Conservation (phyloP, 1,140 invertebrate species). For the Frieseomelitta varia region DNA sequence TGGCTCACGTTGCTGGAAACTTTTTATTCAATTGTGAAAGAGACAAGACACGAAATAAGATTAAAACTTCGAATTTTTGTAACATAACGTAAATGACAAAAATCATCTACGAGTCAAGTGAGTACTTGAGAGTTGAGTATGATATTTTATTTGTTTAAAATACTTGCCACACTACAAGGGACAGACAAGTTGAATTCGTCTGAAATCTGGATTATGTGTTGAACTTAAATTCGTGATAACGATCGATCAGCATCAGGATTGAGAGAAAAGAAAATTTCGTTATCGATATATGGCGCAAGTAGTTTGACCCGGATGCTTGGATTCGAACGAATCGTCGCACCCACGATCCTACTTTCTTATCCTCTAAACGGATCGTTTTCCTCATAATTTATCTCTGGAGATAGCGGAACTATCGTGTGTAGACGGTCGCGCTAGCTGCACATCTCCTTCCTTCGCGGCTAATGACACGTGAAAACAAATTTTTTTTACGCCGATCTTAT, state of each 20-base stretch:
- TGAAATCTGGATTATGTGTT: neutral
- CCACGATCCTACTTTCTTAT: neutral
- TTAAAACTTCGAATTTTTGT: no score
- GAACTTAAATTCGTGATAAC: neutral
- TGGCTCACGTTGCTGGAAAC: no score
- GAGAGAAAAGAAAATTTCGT: neutral
- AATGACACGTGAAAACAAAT: conserved; percentile 57
- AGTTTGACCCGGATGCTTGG: neutral
- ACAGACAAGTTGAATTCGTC: neutral
- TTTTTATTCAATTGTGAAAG: no score
- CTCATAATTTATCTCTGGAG: neutral
- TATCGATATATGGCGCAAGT: no score
- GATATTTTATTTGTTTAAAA: neutral
- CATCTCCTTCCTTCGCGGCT: conserved; percentile 11
- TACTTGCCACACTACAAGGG: neutral
- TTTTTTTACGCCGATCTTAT: conserved; percentile 37
- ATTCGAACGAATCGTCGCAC: neutral
- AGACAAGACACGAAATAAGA: no score
- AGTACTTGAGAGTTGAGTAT: neutral
- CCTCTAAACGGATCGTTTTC: conserved; percentile 3
- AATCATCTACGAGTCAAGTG: no score
- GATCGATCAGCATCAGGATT: neutral
- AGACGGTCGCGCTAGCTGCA: neutral
- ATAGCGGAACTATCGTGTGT: conserved; percentile 11
- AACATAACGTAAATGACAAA: no score